Base-by-base conservation (phyloP, 2,888 invertebrate genomes). In the Galerucella pusilla region DNA sequence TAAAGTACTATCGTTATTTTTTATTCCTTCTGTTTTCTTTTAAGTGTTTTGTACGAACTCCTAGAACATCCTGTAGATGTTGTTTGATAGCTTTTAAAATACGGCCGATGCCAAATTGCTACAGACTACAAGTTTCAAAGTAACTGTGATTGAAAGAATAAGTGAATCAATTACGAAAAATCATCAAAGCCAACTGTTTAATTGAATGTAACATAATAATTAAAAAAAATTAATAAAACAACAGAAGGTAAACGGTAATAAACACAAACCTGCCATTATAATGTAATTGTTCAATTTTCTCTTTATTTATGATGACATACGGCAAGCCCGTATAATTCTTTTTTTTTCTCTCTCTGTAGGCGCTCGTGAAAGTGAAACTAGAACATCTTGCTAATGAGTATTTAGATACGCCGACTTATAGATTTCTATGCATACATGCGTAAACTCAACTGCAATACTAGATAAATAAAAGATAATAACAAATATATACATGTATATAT, bases 331-430 rank as follows among this genome's bases (percentile, higher is more conserved):
- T 69, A 76, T 76, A 73, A 70, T 42, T 73, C 35, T 68, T 73
- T 69, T 49, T 28, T 69, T 73, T 57, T 60, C n/a, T 73, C 68
- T 42, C 57, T 54, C 45, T 49, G 46, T 67, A 66, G 64, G 75
- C 67, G 74, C 12, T 57, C 74, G 76, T 73, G 75, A 80, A 81
- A 81, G 82, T 81, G 81, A 80, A 81, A 80, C 69, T 79, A 65
- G 77, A 77, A 74, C 72, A 77, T 75, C 74, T 75, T 74, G 70
- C 64, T 67, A 72, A 77, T 71, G 67, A 66, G 35, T 49, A 46
- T 75, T 78, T 76, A 71, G 73, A 72, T 75, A 71, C 78, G 78
- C 75, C 42, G 14, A 42, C 35, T 54, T 54, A 64, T 42, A 49
- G 42, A 25, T 74, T 74, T 66, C 28, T 59, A 66, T 69, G 61